These are phyloP conservation scores for Lepus americanus DNA, from an alignment of 2,113 vertebrate species.

Conservation along the genomic window DNA sequence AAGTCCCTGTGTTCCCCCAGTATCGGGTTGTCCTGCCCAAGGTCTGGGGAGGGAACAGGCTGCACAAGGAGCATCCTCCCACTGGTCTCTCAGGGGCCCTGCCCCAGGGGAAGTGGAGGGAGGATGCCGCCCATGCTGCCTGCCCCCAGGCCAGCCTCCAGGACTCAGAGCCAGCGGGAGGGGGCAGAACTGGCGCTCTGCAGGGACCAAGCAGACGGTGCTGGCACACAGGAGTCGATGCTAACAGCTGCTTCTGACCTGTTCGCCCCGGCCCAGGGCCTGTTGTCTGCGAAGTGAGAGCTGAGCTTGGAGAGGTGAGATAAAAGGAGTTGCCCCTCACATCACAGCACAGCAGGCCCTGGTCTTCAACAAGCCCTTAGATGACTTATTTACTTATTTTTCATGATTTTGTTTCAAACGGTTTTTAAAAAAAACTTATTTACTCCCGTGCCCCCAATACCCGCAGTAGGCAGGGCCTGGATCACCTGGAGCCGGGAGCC, in stretches of 20 bases:
- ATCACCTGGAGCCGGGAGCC: too few species aligned
- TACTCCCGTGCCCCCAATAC: too few species aligned
- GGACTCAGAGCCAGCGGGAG: too few species aligned
- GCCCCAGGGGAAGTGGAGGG: not conserved
- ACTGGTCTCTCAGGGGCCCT: not conserved
- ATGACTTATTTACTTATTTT: not conserved
- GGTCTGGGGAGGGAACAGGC: not conserved
- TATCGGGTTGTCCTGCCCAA: too few species aligned
- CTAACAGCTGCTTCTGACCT: not conserved
- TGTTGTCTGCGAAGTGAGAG: not conserved
- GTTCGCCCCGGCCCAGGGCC: not conserved
- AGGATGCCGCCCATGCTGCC: not conserved
- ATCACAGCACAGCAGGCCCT: not conserved
- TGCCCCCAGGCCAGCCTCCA: not conserved
- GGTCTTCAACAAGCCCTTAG: not conserved
- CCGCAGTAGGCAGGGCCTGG: too few species aligned
- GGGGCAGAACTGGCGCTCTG: too few species aligned
- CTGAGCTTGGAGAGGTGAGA: not conserved
- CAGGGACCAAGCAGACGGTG: not conserved
- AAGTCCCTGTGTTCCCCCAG: too few species aligned
- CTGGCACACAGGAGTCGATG: not conserved
- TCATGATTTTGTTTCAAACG: not conserved
- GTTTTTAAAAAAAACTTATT: not conserved
- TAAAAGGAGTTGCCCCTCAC: not conserved
- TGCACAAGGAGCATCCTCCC: too few species aligned